A percentile compares a stretch with the other conserved stretches of the same genome.
Evolutionary conservation across 64 coral and sea anemone genomes (phyloP).

Genomic region (Montipora sp.): DNA sequence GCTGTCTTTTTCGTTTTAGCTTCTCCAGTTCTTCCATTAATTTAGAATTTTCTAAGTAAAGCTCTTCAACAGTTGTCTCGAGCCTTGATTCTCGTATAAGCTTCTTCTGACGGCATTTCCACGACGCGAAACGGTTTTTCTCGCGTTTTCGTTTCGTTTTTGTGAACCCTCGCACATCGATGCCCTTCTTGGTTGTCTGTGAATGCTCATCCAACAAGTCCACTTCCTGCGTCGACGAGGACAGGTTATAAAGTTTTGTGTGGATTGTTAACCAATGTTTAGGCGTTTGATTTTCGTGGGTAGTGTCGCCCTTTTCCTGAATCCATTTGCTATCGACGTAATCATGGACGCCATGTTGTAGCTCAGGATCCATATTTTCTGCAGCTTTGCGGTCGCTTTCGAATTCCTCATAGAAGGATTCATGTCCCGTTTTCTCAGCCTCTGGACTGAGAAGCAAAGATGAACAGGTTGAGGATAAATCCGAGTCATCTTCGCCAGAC

Average conservation of each 20-base stretch:
- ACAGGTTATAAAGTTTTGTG: slow-evolving; percentile 83
- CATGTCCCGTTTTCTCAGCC: not conserved
- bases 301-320: not conserved
- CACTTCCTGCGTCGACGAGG: slow-evolving; percentile 23
- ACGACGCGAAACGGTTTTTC: slow-evolving; percentile 74
- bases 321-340: not conserved
- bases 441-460: not conserved
- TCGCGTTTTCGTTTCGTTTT: slow-evolving; percentile 62
- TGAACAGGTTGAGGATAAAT: slow-evolving; percentile 16
- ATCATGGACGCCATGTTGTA: not conserved
- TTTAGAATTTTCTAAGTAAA: slow-evolving; percentile 70
- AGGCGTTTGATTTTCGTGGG: slow-evolving; percentile 50
- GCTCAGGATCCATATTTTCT: slow-evolving; percentile 19
- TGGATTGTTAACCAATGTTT: slow-evolving; percentile 81
- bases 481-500: slow-evolving; percentile 29
- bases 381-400: slow-evolving; percentile 5
- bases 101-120: slow-evolving; percentile 76
- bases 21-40: slow-evolving; percentile 67
- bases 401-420: not conserved
- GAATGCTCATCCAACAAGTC: slow-evolving; percentile 19
- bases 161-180: slow-evolving; percentile 48
- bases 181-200: not conserved
- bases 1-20: slow-evolving; percentile 62
- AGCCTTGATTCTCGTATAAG: slow-evolving; percentile 65
- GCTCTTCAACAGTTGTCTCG: slow-evolving; percentile 65